Conservation (phyloP, 2,888 invertebrate genomes). For the Troglohyphantes excavatus region DNA sequence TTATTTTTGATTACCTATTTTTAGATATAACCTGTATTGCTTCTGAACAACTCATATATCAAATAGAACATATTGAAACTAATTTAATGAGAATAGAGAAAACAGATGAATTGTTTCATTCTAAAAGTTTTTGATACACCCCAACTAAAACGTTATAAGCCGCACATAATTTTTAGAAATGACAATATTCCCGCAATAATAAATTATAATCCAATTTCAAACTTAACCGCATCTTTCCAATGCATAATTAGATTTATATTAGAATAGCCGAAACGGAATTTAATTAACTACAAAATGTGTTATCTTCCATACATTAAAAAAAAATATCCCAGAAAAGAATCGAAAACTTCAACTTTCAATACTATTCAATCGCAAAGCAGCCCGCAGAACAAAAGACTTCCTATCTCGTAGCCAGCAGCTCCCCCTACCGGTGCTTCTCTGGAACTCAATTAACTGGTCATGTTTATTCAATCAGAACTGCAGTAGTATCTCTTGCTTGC, state of each 20-base stretch:
- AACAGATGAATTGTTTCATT: too few relatives aligned
- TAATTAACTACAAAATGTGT: background rate
- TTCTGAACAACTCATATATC: too few relatives aligned
- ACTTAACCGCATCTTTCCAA: too few relatives aligned
- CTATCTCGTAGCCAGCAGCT: background rate
- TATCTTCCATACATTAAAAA: background rate
- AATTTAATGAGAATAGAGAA: too few relatives aligned
- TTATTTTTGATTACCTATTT: too few relatives aligned
- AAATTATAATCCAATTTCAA: too few relatives aligned
- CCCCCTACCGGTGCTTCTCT: constrained; percentile 13
- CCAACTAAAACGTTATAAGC: too few relatives aligned
- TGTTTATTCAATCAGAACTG: constrained; percentile 66
- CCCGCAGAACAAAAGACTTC: constrained; percentile 33
- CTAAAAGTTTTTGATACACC: too few relatives aligned
- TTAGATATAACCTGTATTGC: too few relatives aligned
- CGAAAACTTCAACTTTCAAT: constrained; percentile 7
- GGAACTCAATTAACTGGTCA: constrained; percentile 68
- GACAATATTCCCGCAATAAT: background rate
- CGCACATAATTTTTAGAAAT: background rate
- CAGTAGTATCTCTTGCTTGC: constrained; percentile 29
- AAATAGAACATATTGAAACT: too few relatives aligned
- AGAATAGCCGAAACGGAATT: background rate
- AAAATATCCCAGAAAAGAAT: background rate
- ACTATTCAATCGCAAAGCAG: constrained; percentile 4
- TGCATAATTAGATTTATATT: background rate